Evolutionary conservation across 2,888 invertebrate genomes (phyloP), one percentile per base, ranked within the genome.

Genomic region (Mimas tiliae): DNA sequence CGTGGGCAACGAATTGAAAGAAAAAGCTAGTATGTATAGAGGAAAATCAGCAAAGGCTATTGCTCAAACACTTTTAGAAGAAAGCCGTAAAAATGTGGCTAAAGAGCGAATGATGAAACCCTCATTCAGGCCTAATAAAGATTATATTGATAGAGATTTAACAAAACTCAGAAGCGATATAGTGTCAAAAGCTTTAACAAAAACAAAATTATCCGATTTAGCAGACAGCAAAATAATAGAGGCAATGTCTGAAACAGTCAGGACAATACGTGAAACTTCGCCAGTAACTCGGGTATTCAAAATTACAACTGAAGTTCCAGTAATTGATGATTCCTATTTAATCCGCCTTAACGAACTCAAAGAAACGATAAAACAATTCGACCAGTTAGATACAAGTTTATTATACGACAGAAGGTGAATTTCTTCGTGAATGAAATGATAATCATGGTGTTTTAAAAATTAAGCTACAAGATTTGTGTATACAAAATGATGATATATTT

Each of bases 21-120:
- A 94, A 69, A 91, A 90, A 80, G 94, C 95, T 70, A 90, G 94
- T 83, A 87, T 94, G 85, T 95, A 96, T 62, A 94, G 96, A 77
- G 97, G 96, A 63, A 97, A 96, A 93, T 97, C 97, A 2, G 97
- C 97, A 7, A 95, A 94, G 79, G 95, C 95, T 58, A 97, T 97
- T 69, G 96, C 95, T 72, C 94, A 94, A 70, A 95, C 95, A 14
- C 87, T 96, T 52, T 85, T 96, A 53, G 93, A 94, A 50, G 95
- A 96, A 74, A 95, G 94, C 47, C 82, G 94, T 65, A 91, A 87
- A 71, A 95, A 95, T 80, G 92, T 96, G 48, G 89, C 91, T 0
- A 89, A 87, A 65, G 83, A 82, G 8, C 89, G 83, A 85, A 86
- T 76, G 7, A 80, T 81, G 16, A 83, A 77, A 71, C 75, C 88